Evolutionary conservation across 2,888 invertebrate genomes (phyloP).

Genomic region (Sylvicola cinctus): DNA sequence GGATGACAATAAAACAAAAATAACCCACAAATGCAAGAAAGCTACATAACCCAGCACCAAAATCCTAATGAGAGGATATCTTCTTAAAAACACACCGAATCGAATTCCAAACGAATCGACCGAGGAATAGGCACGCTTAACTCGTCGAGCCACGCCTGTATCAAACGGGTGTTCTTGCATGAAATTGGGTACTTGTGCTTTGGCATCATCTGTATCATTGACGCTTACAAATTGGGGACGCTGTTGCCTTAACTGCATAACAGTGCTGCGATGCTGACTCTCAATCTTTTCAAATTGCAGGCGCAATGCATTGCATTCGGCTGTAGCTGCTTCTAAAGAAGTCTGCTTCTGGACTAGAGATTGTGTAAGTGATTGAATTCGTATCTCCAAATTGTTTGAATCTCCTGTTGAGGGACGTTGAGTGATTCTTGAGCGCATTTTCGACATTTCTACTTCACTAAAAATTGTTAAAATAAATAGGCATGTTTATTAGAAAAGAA

Average conservation of each 20-base stretch:
- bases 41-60: slow-evolving; percentile 72
- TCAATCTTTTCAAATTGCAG: slow-evolving; percentile 66
- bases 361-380: slow-evolving; percentile 47
- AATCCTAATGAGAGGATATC: slow-evolving; percentile 65
- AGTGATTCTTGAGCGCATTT: slow-evolving; percentile 30
- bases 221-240: slow-evolving; percentile 31
- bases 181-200: slow-evolving; percentile 46
- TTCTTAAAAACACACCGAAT: slow-evolving; percentile 54
- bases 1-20: slow-evolving; percentile 56
- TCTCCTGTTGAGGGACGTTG: slow-evolving; percentile 14
- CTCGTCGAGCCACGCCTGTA: slow-evolving; percentile 47
- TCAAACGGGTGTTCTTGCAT: slow-evolving; percentile 57
- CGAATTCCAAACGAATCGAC: slow-evolving; percentile 60
- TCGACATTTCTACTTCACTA: slow-evolving; percentile 33
- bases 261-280: slow-evolving; percentile 34
- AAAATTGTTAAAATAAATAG: background rate
- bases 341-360: slow-evolving; percentile 72
- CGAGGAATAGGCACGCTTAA: slow-evolving; percentile 56
- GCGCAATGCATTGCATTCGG: slow-evolving; percentile 66
- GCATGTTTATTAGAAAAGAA: background rate
- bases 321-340: slow-evolving; percentile 58
- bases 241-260: slow-evolving; percentile 30
- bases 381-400: slow-evolving; percentile 15
- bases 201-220: slow-evolving; percentile 46
- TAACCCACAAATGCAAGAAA: slow-evolving; percentile 65